Percentiles rank a stretch among this genome's conserved stretches.
Evolutionary conservation across 2,888 invertebrate species (phyloP).

Genomic region (Tricholauxania praeusta): DNA sequence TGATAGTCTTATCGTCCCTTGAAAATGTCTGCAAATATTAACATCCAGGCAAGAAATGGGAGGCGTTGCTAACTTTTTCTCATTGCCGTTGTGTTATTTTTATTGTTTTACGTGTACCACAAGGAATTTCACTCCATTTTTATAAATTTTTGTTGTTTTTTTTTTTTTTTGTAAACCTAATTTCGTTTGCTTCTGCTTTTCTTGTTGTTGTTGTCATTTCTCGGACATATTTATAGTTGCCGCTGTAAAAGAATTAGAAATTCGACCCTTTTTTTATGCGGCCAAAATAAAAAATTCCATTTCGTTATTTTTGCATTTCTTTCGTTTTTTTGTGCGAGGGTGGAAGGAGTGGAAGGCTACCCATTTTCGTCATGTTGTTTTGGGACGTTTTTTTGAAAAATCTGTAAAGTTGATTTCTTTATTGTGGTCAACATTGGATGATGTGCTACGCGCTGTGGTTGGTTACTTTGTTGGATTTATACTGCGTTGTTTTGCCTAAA

Average conservation of each 20-base stretch:
- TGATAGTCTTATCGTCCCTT: constrained; percentile 1
- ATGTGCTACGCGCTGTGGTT: neutral
- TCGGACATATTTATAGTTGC: constrained; percentile 12
- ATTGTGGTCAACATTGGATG: constrained; percentile 34
- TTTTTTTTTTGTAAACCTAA: neutral
- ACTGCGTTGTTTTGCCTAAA: neutral
- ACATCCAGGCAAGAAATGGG: neutral
- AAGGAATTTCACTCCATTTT: constrained; percentile 23
- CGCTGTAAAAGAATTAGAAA: constrained; percentile 19
- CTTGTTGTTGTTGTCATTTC: constrained; percentile 12
- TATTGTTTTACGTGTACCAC: constrained; percentile 11
- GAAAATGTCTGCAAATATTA: constrained; percentile 5
- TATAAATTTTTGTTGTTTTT: neutral
- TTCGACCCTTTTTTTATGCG: constrained; percentile 28
- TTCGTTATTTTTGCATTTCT: neutral
- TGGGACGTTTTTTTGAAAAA: constrained; percentile 8
- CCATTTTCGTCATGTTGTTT: neutral
- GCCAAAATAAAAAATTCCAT: constrained; percentile 21
- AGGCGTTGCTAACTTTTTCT: neutral
- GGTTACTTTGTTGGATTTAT: neutral
- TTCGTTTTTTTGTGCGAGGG: neutral
- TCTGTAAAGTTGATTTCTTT: constrained; percentile 37
- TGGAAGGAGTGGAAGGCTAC: neutral
- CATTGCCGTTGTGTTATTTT: neutral
- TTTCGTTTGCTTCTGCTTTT: neutral